Base-by-base conservation (phyloP, 1,140 invertebrate species). In the Bathynomus jamesi region DNA sequence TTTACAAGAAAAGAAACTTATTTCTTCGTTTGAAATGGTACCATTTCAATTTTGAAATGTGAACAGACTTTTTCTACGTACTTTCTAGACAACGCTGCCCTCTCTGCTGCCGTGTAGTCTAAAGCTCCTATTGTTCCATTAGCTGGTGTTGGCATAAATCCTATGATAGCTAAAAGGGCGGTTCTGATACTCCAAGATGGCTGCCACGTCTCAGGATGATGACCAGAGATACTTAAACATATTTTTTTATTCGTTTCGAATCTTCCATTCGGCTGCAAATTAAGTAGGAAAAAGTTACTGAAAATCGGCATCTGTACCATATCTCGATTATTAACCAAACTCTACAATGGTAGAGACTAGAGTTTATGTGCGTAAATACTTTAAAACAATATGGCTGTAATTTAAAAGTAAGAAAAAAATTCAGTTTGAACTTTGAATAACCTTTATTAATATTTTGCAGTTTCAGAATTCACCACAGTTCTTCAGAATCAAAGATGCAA, bases 181-280 rank as follows among this genome's bases (percentile, higher is more conserved):
- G 95, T 98, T 70, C 95, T 86, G 74, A 98, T 95, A 61, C 94
- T 96, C 95, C 95, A 98, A 17, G 92, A 95, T 61, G 95, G 95
- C 79, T 95, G 92, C 95, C 95, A 98, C 17, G 93, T 95, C 83
- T 98, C 95, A 17, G 95, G 95, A 83, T 98, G 95, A 84, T 96
- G 89, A n/a, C 93, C 94, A 77, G 94, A 97, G 78, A 98, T 98
- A 76, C 92, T 96, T 60, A 98, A 83, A 82, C 95, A 98, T 80
- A 98, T 96, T 83, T 98, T 97, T 82, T 94, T 95, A 78, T 94
- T 92, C 2, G 88, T 87, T 85, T 97, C 94, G 86, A 98, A 98
- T 74, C 95, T 86, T 61, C 95, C 95, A 85, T 96, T 98, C 28
- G 94, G 94, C 91, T 94, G 79, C 65, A 83, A 82, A 76, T 78